Conservation (phyloP, 2,888 invertebrate genomes). For the Noctua janthe region DNA sequence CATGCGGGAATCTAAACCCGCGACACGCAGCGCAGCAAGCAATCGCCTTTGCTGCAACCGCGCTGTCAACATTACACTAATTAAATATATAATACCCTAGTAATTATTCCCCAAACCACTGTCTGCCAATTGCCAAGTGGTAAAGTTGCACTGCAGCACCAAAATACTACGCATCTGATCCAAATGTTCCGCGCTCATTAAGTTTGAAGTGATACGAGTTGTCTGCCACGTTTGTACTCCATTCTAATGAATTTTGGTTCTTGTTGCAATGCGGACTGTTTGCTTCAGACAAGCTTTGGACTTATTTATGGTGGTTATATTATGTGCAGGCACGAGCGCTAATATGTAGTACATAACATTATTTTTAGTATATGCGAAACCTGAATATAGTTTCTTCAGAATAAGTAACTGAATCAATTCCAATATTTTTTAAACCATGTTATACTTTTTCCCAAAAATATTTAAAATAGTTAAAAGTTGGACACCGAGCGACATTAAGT, state of each 20-base stretch:
- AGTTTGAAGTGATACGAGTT: constrained; percentile 20
- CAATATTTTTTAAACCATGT: no score
- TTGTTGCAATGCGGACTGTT: constrained; percentile 15
- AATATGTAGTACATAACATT: no score
- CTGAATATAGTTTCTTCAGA: no score
- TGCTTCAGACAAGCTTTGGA: constrained; percentile 1
- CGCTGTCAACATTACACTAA: not conserved
- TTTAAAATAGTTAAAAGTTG: no score
- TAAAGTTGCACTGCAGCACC: not conserved
- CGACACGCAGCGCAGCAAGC: no score
- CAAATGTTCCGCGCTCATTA: constrained; percentile 28
- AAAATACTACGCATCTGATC: constrained; percentile 11
- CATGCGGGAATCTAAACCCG: no score
- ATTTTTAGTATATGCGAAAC: no score
- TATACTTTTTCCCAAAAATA: no score
- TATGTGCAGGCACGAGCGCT: not conserved
- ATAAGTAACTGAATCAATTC: no score
- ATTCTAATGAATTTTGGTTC: constrained; percentile 29
- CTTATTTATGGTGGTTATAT: not conserved
- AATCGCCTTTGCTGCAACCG: no score
- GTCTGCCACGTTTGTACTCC: constrained; percentile 1
- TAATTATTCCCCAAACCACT: not conserved
- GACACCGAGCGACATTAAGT: no score
- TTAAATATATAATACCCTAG: not conserved
- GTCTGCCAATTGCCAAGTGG: not conserved